Conservation (phyloP, 2,888 invertebrate genomes). For the Troides aeacus region DNA sequence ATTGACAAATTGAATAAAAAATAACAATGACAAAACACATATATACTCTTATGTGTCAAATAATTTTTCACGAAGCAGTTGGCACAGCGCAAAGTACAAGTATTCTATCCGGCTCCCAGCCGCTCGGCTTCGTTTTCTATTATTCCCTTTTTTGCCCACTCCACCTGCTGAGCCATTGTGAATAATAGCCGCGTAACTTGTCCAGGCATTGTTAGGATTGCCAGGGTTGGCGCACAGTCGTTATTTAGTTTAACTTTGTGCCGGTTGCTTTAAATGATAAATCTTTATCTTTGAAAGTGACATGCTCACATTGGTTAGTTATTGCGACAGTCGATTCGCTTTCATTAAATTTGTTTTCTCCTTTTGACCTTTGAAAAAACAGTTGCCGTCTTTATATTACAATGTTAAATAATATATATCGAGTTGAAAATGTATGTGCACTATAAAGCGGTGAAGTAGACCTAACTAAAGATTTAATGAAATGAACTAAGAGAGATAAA, state of each 20-base stretch:
- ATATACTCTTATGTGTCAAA: neutral
- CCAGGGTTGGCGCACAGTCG: conserved; percentile 5
- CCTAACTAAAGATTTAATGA: too few species aligned
- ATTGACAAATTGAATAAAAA: too few species aligned
- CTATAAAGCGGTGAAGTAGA: too few species aligned
- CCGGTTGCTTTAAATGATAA: neutral
- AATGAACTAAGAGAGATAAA: too few species aligned
- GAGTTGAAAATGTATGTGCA: too few species aligned
- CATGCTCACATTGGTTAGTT: conserved; percentile 2
- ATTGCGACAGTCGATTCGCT: neutral
- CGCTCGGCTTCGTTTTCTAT: conserved; percentile 28
- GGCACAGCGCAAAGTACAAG: conserved; percentile 26
- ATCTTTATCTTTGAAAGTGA: neutral
- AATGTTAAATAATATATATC: too few species aligned
- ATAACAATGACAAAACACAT: too few species aligned
- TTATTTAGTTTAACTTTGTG: conserved; percentile 10
- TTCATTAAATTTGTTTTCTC: neutral
- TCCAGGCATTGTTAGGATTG: conserved; percentile 21
- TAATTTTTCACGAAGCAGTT: neutral
- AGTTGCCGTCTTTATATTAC: too few species aligned
- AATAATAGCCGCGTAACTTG: conserved; percentile 22
- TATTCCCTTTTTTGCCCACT: conserved; percentile 34
- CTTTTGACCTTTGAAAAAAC: neutral
- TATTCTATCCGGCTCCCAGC: conserved; percentile 40
- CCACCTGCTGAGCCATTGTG: conserved; percentile 56